Evolutionary conservation across 2,888 invertebrate species (phyloP), one percentile per base, ranked within the genome.

Genomic region (Dusona sp.): DNA sequence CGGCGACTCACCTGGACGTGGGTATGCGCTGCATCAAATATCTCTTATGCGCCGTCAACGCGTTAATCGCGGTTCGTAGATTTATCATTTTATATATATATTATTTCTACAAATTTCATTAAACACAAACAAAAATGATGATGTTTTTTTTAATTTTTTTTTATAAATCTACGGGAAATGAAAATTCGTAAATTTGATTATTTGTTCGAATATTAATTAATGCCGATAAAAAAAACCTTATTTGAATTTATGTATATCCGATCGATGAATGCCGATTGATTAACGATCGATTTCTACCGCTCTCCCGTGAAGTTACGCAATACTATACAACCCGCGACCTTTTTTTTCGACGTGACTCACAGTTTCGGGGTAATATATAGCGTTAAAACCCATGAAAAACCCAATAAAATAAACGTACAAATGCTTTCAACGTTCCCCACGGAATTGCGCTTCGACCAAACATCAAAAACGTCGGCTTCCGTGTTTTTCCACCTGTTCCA

Each of bases 21-120:
- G 95, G 96, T 80, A 95, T 96, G 94, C 95, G 95, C 88, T 96
- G 96, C 92, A 95, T 96, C 91, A 96, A 96, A 91, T 96, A 96
- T 90, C 95, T 96, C 89, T 95, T 97, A 29, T 96, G 96, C 92
- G 94, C 96, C n/a, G 96, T 96, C 89, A 97, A 96, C 93, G 95
- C 96, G 61, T 94, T 96, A 88, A 96, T 97, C 93, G 95, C 96
- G 95, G 96, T 96, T 93, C 87, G 94, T 94, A 92, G 48, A 77
- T 73, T 67, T 61, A 25, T 54, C 29, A 36, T 75, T 64, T 61
- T 19, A n/a, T 36, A 36, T 36, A 19, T n/a, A 13, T 11, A 11
- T 36, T 36, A 36, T 33, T 29, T 33, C 70, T 4, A 0, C 11
- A 61, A 68, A 48, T 13, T 16, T 61, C 25, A 42, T n/a, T n/a